A percentile compares a stretch with the other conserved stretches of the same genome.
phyloP scores from a whole-genome alignment of 2,888 invertebrate genomes.

The Choristoneura rosaceana region DNA sequence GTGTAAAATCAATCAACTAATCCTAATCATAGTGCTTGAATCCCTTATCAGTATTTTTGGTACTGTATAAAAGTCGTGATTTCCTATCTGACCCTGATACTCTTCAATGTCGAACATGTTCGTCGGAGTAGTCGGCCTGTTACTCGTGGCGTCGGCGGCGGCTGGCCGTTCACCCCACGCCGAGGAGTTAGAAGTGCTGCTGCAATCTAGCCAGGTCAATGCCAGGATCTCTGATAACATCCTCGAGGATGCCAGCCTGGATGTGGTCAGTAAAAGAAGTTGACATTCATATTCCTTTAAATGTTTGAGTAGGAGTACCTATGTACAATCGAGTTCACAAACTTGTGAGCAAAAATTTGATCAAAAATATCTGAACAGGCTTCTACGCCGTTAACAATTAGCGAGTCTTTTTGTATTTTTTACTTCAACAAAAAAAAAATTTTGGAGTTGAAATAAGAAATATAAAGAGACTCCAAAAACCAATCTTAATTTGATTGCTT shows the following conservation, averaged over 20 bases:
- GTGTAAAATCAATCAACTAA: neutral
- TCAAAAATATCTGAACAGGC: too few species aligned
- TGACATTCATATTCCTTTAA: neutral
- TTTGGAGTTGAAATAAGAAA: too few species aligned
- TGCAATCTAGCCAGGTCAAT: conserved; percentile 48
- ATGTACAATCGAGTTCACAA: too few species aligned
- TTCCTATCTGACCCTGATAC: conserved; percentile 5
- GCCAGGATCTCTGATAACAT: conserved; percentile 63
- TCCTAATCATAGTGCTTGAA: neutral
- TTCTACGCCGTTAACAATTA: too few species aligned
- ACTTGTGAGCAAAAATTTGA: too few species aligned
- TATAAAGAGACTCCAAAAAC: too few species aligned
- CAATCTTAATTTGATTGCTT: too few species aligned
- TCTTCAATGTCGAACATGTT: conserved; percentile 19
- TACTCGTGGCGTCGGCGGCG: conserved; percentile 42
- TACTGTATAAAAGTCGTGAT: conserved; percentile 28
- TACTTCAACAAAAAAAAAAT: too few species aligned
- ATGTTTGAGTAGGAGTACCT: neutral
- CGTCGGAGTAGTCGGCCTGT: neutral
- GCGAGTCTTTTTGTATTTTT: too few species aligned
- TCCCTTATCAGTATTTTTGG: conserved; percentile 9
- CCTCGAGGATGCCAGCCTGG: conserved; percentile 68
- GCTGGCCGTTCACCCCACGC: conserved; percentile 56
- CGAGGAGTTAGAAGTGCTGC: conserved; percentile 55
- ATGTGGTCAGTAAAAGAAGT: conserved; percentile 64